Base-by-base conservation (phyloP, 2,888 invertebrate species). In the Chironomus tentans region DNA sequence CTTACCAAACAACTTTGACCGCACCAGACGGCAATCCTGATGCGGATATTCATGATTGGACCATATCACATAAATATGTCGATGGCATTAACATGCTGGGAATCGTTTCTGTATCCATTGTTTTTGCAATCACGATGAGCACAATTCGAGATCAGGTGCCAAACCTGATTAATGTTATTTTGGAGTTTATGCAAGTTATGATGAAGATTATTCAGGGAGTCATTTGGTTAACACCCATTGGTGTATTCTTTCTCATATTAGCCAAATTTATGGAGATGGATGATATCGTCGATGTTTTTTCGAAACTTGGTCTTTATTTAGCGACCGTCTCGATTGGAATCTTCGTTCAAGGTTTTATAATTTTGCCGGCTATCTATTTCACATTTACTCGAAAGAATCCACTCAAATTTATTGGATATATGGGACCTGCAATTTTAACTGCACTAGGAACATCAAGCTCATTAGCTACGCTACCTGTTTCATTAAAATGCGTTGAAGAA, bases 271-370 rank as follows among this genome's bases (percentile, higher is more conserved):
- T 91, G 69, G 89, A 88, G 80, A 90, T 91, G 83, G 85, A 89
- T 50, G 87, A 89, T 80, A 87, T 90, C 71, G 85, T 83, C 4
- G 86, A 86, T 3, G 86, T 90, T 74, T 83, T 90, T 74, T 87
- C 89, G 65, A 88, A 90, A 79, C 84, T 92, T 70, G 92, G 92
- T 50, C 82, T 89, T 82, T 92, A 92, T 82, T 90, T 91, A 80
- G 81, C 87, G 61, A 92, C 92, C 0, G 92, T 93, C 2, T 80
- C 89, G 48, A 79, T 87, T 12, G 92, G 92, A 2, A 83, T 93
- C 18, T 82, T 88, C 73, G 82, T 91, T 62, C 92, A 92, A 81
- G 91, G 91, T 3, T 86, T 91, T 79, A 84, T 92, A 56, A 85
- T 91, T 0, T 84, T 92, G 10, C 91, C 92, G 0, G 77, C 88